Percentiles rank a stretch among this genome's conserved stretches.
phyloP scores from a whole-genome alignment of 2,113 vertebrate genomes.

The Tetrao urogallus region DNA sequence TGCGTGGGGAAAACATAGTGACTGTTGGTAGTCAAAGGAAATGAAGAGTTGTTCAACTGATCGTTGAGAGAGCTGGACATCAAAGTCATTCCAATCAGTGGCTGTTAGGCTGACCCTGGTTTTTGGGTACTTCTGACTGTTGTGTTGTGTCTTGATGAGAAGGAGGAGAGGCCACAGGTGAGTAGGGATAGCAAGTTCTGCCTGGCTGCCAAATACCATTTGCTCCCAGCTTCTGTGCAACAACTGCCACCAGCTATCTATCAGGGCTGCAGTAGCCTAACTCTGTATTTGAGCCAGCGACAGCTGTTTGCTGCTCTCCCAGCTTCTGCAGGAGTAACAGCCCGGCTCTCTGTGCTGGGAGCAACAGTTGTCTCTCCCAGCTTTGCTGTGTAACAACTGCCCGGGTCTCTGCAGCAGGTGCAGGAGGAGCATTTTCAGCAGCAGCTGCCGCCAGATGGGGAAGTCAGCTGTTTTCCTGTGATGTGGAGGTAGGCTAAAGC shows the following conservation, averaged over 20 bases:
- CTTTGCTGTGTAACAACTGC: not conserved
- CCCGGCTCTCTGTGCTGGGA: conserved; percentile 1
- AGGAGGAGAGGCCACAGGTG: not conserved
- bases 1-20: not conserved
- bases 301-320: conserved; percentile 5
- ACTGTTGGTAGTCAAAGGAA: not conserved
- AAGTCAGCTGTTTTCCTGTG: conserved; percentile 42
- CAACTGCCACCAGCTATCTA: not conserved
- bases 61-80: not conserved
- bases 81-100: not conserved
- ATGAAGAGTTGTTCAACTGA: not conserved
- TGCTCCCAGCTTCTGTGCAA: conserved; percentile 40
- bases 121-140: not conserved
- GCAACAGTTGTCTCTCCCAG: conserved; percentile 16
- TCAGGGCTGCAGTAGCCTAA: not conserved
- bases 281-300: not conserved
- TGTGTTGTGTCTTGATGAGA: accelerated
- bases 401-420: conserved; percentile 53
- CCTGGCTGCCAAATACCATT: not conserved
- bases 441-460: conserved; percentile 66
- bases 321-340: conserved; percentile 21
- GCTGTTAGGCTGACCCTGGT: not conserved
- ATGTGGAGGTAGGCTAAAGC: not conserved
- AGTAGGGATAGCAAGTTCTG: not conserved
- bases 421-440: not conserved